phyloP scores from a whole-genome alignment of 1,140 invertebrate species.

The Artemia franciscana region DNA sequence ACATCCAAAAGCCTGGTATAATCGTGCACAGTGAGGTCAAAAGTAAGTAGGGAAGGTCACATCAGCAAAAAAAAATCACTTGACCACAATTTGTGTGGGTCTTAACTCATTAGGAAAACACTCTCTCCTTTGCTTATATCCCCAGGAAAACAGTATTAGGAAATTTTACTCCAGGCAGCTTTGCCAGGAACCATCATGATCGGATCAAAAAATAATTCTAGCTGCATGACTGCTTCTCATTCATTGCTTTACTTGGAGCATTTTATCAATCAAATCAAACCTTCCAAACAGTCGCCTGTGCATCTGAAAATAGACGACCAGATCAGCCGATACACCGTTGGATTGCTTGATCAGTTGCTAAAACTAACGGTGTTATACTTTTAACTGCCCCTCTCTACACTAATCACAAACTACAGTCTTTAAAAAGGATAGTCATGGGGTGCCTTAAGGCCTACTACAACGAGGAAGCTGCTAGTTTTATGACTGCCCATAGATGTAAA shows the following conservation, averaged over 20 bases:
- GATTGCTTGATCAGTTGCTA: slow-evolving; percentile 16
- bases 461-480: slow-evolving; percentile 26
- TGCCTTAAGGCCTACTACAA: slow-evolving; percentile 25
- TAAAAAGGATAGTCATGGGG: slow-evolving; percentile 20
- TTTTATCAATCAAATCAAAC: slow-evolving; percentile 17
- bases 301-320: slow-evolving; percentile 23
- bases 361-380: slow-evolving; percentile 17
- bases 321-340: slow-evolving; percentile 16
- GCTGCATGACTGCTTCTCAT: too few species aligned
- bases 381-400: slow-evolving; percentile 14
- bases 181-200: slow-evolving; percentile 16
- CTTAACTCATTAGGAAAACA: slow-evolving; percentile 19
- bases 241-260: slow-evolving; percentile 19
- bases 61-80: slow-evolving; percentile 20
- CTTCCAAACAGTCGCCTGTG: slow-evolving; percentile 16
- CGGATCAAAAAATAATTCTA: slow-evolving; percentile 14
- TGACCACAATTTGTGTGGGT: slow-evolving; percentile 20
- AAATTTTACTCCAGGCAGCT: slow-evolving; percentile 15
- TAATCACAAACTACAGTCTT: slow-evolving; percentile 21
- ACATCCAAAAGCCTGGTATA: slow-evolving; percentile 22
- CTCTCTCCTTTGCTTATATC: slow-evolving; percentile 23
- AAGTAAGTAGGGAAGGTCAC: slow-evolving; percentile 23
- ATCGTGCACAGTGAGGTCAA: slow-evolving; percentile 17
- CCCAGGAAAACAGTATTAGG: slow-evolving; percentile 14
- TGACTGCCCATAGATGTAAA: slow-evolving; percentile 23